Evolutionary conservation across 2,113 vertebrate genomes (phyloP).

Genomic region (Mesocricetus auratus): DNA sequence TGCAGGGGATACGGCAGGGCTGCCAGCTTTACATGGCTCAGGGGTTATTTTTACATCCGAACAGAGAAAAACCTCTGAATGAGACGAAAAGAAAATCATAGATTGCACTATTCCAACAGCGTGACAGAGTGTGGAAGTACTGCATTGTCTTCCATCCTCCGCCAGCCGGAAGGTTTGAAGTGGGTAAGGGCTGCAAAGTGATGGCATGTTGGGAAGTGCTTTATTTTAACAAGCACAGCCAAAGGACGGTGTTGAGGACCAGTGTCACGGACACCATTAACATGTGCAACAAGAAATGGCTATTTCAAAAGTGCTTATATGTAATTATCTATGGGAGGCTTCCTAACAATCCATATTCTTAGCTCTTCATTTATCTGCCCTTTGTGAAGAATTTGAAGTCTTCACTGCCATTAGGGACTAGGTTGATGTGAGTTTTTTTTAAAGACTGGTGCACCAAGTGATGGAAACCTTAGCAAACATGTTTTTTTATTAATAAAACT

Average conservation of each 20-base stretch:
- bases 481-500: background rate
- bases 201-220: background rate
- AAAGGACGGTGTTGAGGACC: background rate
- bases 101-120: slow-evolving; percentile 26
- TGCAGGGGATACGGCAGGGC: background rate
- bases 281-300: background rate
- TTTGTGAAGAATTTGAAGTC: background rate
- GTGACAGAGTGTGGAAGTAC: background rate
- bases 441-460: background rate
- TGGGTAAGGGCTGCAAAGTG: slow-evolving; percentile 31
- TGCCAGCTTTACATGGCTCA: slow-evolving; percentile 24
- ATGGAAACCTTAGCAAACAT: background rate
- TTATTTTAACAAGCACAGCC: slow-evolving; percentile 57
- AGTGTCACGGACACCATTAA: slow-evolving; percentile 7
- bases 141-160: slow-evolving; percentile 43
- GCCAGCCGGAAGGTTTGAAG: slow-evolving; percentile 36
- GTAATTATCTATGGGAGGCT: background rate
- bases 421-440: background rate
- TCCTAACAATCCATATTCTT: background rate
- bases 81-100: slow-evolving; percentile 48
- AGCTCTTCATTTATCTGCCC: slow-evolving; percentile 37
- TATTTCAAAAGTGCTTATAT: background rate
- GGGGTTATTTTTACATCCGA: slow-evolving; percentile 45
- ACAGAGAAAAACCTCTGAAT: slow-evolving; percentile 55
- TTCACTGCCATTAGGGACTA: background rate